Base-by-base conservation (phyloP, 2,113 vertebrate species). In the Pelobates fuscus region DNA sequence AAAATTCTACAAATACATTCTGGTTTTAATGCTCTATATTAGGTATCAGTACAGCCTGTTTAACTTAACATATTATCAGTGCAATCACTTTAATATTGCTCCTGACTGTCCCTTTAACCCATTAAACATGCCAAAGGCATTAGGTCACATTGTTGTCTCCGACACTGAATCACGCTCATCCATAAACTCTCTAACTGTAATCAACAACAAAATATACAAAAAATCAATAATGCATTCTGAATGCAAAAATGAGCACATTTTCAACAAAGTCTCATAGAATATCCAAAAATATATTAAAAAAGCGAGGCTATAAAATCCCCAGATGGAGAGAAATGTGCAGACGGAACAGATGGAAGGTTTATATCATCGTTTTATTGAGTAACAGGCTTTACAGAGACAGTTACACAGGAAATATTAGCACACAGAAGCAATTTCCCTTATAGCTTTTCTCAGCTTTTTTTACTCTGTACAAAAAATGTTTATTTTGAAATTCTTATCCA, bases 291-390 rank as follows among this genome's bases (percentile, higher is more conserved):
- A 61, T 76, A 76, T 68, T 76, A 68, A 76, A 76, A 75, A 61
- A 55, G 18, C 54, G 1, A 61, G 65, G 63, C 65, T 52, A 66
- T 76, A 67, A 76, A 76, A 76, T 49, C 67, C 73, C 73, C 73
- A 76, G 73, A 76, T 76, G 73, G 73, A 76, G 43, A 61, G 65
- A 29, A 68, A 76, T 61, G 64, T 68, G 73, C 55, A 30, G 55
- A 15, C 64, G 59, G 73, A 76, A 60, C 73, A 76, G 73, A 76
- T 76, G 73, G 73, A 67, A 8, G 73, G 55, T 76, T 76, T 68
- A 61, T 76, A 68, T 76, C 73, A 68, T 61, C 25, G 58, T 76
- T 76, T 76, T 76, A 76, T 76, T 76, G 73, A 68, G 73, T 66
- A 44, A 64, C 54, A 76, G 65, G 59, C 73, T 68, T 76, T 68